Evolutionary conservation across 2,888 invertebrate genomes (phyloP), one percentile per base, ranked within the genome.

Genomic region (Pammene fasciana): DNA sequence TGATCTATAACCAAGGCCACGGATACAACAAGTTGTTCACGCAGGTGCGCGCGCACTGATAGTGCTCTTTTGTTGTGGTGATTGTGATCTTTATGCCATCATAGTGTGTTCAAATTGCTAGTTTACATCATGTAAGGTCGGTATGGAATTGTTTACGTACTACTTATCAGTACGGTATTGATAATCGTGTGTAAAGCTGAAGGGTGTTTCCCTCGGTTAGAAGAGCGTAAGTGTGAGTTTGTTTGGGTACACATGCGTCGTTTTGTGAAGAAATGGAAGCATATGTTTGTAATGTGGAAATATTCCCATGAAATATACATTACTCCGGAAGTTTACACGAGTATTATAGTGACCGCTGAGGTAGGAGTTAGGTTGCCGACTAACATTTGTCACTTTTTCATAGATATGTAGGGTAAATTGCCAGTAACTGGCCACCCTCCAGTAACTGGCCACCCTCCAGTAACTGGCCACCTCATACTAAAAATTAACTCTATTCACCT

Each of bases 1-100:
- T 95, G 95, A 96, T 96, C 81, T 96, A 96, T 94, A 95, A 94
- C 93, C 95, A 94, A 88, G 95, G 94, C 88, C 94, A 95, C 85
- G 96, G 96, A 86, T 96, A 96, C 94, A 96, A 96, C 94, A 96
- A 96, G 94, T 94, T 96, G 86, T 96, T 96, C 83, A 96, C 96
- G 72, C 96, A 96, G 96, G 96, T 96, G 86, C 85, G 88, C 78
- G 79, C 78, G 81, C 79, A 76, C 70, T 77, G 71, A 64, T 72
- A 52, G 60, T 74, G 72, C 75, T 76, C 75, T 75, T 75, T 16
- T 16, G 43, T 52, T 64, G 36, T 45, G 43, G 54, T 61, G 38
- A 18, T 45, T 16, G 60, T 59, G 46, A 43, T 57, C 16, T 16
- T 14, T 45, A 26, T 26, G 26, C 26, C 26, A 26, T 26, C 26